Percentiles rank a stretch among this genome's conserved stretches.
Evolutionary conservation across 2,888 invertebrate species (phyloP).

Genomic region (Lithosia quadra): DNA sequence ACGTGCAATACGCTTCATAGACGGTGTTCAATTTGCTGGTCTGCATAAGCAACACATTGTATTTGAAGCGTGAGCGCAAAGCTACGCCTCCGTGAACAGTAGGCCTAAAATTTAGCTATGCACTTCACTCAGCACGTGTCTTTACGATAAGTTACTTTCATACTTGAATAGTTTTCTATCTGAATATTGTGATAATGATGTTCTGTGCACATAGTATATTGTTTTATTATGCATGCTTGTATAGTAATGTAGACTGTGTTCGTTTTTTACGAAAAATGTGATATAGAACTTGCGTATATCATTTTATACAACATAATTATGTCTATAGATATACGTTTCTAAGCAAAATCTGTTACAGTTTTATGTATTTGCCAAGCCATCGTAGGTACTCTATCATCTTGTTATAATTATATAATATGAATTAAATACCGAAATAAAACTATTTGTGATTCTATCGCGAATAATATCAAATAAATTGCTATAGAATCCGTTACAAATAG

Average conservation of each 20-base stretch:
- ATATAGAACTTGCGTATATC: not conserved
- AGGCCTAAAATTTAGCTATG: not conserved
- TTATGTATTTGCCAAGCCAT: not conserved
- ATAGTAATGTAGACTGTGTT: conserved; percentile 6
- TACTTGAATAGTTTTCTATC: not conserved
- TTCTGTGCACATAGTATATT: conserved; percentile 7
- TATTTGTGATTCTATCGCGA: too few relatives aligned
- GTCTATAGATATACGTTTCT: not conserved
- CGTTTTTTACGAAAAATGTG: not conserved
- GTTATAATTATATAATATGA: too few relatives aligned
- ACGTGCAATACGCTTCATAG: too few relatives aligned
- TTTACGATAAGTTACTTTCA: not conserved
- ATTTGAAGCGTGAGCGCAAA: too few relatives aligned
- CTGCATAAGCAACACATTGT: too few relatives aligned
- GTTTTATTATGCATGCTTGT: conserved; percentile 17
- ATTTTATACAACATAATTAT: not conserved
- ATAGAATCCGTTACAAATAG: too few relatives aligned
- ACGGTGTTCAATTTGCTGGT: too few relatives aligned
- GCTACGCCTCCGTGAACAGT: too few relatives aligned
- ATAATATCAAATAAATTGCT: too few relatives aligned
- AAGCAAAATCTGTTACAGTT: not conserved
- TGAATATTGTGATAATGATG: conserved; percentile 6
- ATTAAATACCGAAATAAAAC: too few relatives aligned
- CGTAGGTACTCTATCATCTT: not conserved
- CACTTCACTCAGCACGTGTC: not conserved